These are phyloP conservation scores for Acrobasis consociella DNA, from an alignment of 2,888 invertebrate genomes.

Conservation along the genomic window DNA sequence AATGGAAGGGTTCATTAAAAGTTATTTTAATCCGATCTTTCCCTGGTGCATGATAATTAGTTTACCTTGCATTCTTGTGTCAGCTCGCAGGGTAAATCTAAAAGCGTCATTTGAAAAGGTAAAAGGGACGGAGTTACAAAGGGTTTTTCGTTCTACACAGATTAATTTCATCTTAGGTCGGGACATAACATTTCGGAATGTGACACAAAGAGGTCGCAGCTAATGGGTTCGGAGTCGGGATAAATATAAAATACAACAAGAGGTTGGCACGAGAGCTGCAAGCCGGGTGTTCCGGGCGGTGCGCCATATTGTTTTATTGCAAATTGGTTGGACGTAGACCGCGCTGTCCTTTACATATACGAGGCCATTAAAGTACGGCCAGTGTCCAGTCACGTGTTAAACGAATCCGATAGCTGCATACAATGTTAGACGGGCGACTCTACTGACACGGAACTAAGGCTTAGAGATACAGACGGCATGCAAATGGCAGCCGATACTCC, in stretches of 20 bases:
- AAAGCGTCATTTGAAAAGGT: conserved; percentile 20
- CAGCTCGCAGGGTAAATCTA: conserved; percentile 18
- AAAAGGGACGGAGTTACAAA: conserved; percentile 17
- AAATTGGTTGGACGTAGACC: conserved; percentile 80
- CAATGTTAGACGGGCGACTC: conserved; percentile 59
- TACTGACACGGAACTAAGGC: conserved; percentile 52
- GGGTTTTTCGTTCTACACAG: conserved; percentile 29
- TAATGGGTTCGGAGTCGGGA: conserved; percentile 58
- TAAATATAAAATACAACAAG: conserved; percentile 58
- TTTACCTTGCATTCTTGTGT: conserved; percentile 44
- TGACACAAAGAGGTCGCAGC: conserved; percentile 57
- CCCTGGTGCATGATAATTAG: conserved; percentile 52
- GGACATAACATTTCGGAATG: conserved; percentile 51
- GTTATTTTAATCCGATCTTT: conserved; percentile 56
- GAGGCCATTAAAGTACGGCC: conserved; percentile 78
- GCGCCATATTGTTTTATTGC: conserved; percentile 81
- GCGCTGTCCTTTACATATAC: conserved; percentile 81
- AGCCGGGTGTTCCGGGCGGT: conserved; percentile 55
- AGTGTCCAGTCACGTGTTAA: conserved; percentile 80
- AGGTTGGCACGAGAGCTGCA: conserved; percentile 52
- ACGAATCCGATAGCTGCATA: conserved; percentile 76
- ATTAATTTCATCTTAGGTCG: conserved; percentile 51
- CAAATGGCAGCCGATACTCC: conserved; percentile 39
- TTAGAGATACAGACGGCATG: conserved; percentile 45
- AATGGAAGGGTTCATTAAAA: conserved; percentile 57